These are phyloP conservation scores for Cerastoderma edule DNA, from an alignment of 2,888 invertebrate genomes.

Conservation along the genomic window DNA sequence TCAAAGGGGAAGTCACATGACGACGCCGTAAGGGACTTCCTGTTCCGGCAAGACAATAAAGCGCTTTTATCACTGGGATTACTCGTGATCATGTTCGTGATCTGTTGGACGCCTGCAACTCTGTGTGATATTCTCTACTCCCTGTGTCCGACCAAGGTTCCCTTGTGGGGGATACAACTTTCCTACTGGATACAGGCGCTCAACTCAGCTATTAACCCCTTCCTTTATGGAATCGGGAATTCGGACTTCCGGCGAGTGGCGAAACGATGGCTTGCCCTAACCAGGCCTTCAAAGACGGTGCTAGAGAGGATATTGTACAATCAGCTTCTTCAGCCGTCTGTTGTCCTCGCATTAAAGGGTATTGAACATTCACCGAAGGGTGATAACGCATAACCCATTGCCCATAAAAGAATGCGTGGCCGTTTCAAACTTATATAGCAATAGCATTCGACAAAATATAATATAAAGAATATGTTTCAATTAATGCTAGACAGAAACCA, in stretches of 20 bases:
- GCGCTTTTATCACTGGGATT: conserved; percentile 73
- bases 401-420: no score
- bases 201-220: conserved; percentile 76
- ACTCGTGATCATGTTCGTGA: conserved; percentile 70
- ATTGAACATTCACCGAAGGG: no score
- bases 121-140: conserved; percentile 66
- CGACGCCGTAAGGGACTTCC: conserved; percentile 72
- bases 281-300: conserved; percentile 49
- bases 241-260: conserved; percentile 71
- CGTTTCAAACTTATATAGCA: no score
- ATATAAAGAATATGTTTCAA: no score
- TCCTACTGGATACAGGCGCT: conserved; percentile 70
- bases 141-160: conserved; percentile 55
- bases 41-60: conserved; percentile 76
- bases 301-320: conserved; percentile 63
- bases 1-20: conserved; percentile 60
- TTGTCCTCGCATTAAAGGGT: conserved; percentile 37
- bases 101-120: conserved; percentile 76
- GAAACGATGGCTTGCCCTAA: conserved; percentile 42
- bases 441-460: no score
- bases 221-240: conserved; percentile 76
- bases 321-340: conserved; percentile 39
- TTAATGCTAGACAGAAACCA: no score
- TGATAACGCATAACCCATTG: no score
- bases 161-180: conserved; percentile 60